Percentiles rank a stretch among this genome's conserved stretches.
These are phyloP conservation scores for Mythimna lalbum DNA, from an alignment of 2,888 invertebrate genomes.

Conservation along the genomic window DNA sequence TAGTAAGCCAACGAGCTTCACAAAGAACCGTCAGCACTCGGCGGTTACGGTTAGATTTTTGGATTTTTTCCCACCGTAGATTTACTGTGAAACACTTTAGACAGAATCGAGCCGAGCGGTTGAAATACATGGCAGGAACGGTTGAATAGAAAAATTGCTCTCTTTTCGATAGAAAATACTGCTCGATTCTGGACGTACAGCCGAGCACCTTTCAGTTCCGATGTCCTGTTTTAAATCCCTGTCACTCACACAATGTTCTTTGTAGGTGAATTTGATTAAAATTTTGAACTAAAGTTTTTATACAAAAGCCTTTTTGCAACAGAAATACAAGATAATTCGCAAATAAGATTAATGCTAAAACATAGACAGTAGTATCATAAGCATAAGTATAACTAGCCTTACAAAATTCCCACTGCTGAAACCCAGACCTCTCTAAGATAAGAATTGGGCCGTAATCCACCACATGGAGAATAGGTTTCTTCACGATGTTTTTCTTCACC, in stretches of 20 bases:
- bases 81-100: slow-evolving; percentile 47
- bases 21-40: slow-evolving; percentile 2
- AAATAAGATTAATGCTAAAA: no score
- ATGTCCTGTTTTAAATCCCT: slow-evolving; percentile 25
- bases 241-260: slow-evolving; percentile 17
- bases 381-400: no score
- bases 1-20: background rate
- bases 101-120: slow-evolving; percentile 35
- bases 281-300: background rate
- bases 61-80: slow-evolving; percentile 28
- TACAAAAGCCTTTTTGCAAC: background rate
- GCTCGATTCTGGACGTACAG: slow-evolving; percentile 9
- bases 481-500: no score
- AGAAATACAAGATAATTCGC: no score
- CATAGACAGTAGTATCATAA: no score
- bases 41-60: slow-evolving; percentile 13
- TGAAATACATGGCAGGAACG: slow-evolving; percentile 42
- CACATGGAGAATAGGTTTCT: no score
- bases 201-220: background rate
- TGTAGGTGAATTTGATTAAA: slow-evolving; percentile 2
- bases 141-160: slow-evolving; percentile 30
- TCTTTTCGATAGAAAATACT: slow-evolving; percentile 21
- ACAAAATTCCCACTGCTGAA: no score
- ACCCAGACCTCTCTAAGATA: no score
- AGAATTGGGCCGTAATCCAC: no score